A percentile compares a stretch with the other conserved stretches of the same genome.
These are phyloP conservation scores for Ferdinandea cuprea DNA, from an alignment of 2,888 invertebrate species.

Conservation along the genomic window DNA sequence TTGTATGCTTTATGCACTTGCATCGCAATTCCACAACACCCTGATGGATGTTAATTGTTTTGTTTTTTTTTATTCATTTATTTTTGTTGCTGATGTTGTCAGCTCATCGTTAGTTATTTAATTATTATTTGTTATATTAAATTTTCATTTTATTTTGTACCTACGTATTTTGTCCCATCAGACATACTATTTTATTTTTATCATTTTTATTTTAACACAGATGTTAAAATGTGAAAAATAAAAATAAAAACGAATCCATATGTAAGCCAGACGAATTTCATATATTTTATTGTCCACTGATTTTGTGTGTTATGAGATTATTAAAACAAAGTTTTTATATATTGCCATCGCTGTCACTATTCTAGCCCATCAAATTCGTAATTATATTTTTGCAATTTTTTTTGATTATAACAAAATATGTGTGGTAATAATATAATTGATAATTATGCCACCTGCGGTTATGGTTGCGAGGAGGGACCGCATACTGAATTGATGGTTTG, in stretches of 20 bases:
- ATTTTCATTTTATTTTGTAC: constrained; percentile 39
- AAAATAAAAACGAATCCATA: constrained; percentile 19
- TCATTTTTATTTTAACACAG: constrained; percentile 40
- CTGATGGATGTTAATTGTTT: constrained; percentile 62
- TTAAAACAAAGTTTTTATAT: no score
- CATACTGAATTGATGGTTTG: constrained; percentile 66
- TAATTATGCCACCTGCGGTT: constrained; percentile 73
- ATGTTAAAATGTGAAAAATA: constrained; percentile 35
- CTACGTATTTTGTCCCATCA: constrained; percentile 4
- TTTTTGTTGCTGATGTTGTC: no score
- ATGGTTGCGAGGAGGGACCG: constrained; percentile 26
- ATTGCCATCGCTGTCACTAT: constrained; percentile 15
- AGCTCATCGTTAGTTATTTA: constrained; percentile 75
- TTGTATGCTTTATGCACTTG: constrained; percentile 51
- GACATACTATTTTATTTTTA: constrained; percentile 26
- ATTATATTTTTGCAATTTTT: constrained; percentile 33
- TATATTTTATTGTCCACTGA: constrained; percentile 56
- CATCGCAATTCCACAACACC: constrained; percentile 37
- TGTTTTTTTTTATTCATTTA: no score
- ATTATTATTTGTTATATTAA: constrained; percentile 70
- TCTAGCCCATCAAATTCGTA: constrained; percentile 36
- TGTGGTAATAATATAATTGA: no score
- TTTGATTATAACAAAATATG: no score
- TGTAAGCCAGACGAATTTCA: constrained; percentile 34
- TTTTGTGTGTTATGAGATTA: constrained; percentile 68